Base-by-base conservation (phyloP, 2,797 vertebrate genomes). In the Acrossocheilus wenchowensis region DNA sequence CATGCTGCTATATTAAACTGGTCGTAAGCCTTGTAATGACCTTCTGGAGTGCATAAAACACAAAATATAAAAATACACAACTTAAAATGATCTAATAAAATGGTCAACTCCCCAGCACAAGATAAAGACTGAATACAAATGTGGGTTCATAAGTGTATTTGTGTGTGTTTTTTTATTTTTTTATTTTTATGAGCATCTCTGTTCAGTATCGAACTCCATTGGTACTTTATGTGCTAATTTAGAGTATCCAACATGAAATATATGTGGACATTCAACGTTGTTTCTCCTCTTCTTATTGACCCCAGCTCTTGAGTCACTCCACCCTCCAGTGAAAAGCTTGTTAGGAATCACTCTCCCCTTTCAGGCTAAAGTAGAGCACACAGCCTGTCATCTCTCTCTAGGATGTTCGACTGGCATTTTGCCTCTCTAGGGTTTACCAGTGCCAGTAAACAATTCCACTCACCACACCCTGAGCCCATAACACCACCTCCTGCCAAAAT, bases 371-470 rank as follows among this genome's bases (percentile, higher is more conserved):
- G 34, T n/a, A 36, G 48, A 72, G 26, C 14, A 64, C 41, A 83
- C 41, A 75, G 41, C 26, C 19, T 9, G 21, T 50, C 34, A 21
- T 54, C 41, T 77, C 26, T 77, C 39, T 74, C 2, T n/a, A 45
- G 19, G 5, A 60, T 4, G 41, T 75, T 75, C 64, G 41, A 64
- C 57, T 62, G 71, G n/a, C 79, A 21, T 66, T 78, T 78, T 41
- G 36, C 60, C 68, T 82, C 34, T 41, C 10, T 45, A 14, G 43
- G 41, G 57, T 66, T 66, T 52, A 62, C 30, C 82, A 39, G 7
- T 36, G 72, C 71, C 57, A 48, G 57, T 84, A 84, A 75, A 84
- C 82, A 84, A 64, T 84, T 62, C n/a, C 81, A 30, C 52, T 83
- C 73, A 60, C 69, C 69, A 83, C 69, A 83, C 52, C 81, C 71